Conservation (phyloP, 2,113 vertebrate species). For the Beaufortia kweichowensis region DNA sequence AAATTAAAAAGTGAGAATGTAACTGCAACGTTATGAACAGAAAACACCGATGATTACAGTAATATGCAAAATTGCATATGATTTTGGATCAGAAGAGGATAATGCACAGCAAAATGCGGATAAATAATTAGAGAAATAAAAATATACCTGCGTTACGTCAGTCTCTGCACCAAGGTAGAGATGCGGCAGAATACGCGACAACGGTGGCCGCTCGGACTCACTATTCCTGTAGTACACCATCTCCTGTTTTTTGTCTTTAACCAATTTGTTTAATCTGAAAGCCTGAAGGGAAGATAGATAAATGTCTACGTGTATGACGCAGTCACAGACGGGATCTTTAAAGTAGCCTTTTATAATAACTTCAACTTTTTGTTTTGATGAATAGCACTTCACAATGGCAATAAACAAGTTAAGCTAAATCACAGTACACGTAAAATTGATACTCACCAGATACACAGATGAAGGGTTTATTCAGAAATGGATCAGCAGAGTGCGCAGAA, state of each 20-base stretch:
- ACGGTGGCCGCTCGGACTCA: conserved; percentile 61
- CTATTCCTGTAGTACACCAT: conserved; percentile 70
- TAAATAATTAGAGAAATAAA: background rate
- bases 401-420: background rate
- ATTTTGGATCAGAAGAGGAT: too few species aligned
- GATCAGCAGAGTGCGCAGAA: background rate
- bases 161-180: conserved; percentile 81
- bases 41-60: too few species aligned
- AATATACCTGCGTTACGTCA: conserved; percentile 76
- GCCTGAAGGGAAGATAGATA: background rate
- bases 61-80: too few species aligned
- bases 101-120: too few species aligned
- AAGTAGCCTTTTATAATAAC: background rate
- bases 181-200: conserved; percentile 75
- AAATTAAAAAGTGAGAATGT: background rate
- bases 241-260: conserved; percentile 7
- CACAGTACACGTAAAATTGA: background rate
- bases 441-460: background rate
- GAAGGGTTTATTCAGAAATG: too few species aligned
- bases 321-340: background rate
- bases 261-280: background rate
- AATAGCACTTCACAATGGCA: background rate
- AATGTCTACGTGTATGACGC: background rate
- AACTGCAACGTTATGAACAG: background rate
- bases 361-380: conserved; percentile 10